Evolutionary conservation across 1,140 invertebrate genomes (phyloP), one percentile per base, ranked within the genome.

Genomic region (Zaprionus vittiger): DNA sequence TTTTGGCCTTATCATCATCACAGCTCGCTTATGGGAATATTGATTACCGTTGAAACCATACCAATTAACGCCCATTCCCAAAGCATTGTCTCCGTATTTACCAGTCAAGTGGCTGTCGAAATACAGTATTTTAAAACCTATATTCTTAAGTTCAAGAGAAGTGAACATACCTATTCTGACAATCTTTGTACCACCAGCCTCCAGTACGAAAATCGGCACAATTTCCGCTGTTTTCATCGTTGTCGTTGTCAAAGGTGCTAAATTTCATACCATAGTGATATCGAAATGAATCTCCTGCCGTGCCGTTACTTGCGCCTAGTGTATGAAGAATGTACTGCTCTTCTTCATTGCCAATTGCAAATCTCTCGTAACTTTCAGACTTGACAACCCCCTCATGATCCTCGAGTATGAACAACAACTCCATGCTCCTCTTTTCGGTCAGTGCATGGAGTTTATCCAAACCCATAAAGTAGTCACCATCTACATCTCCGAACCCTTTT

Each of bases 371-470:
- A 0, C 14, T 59, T 14, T 59, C 56, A 5, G 12, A 20, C 0
- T 2, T n/a, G 17, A 37, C 4, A 5, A 20, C 34, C 3, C 20
- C 31, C 11, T 34, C 2, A 20, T 17, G 5, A 12, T 59, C 56
- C 9, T 37, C 56, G 7, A 59, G 31, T 4, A 38, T 34, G 4
- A 59, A 28, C 1, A 59, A 11, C 56, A 59, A 59, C 11, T 59
- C 56, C 28, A 34, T 28, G 3, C 31, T 37, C 4, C 20, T 59
- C 1, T 22, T 17, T 59, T 31, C 17, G 11, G 56, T 59, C 9
- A 59, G 31, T 2, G 56, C 56, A 59, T 37, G 56, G 0, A 59
- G n/a, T 12, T 37, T 59, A 12, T 59, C 31, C 31, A 59, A 20
- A 12, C 56, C 56, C 0, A 59, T 11, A 20, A 59, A 59, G 17